Evolutionary conservation across 2,888 invertebrate genomes (phyloP), one percentile per base, ranked within the genome.

Genomic region (Bombyx huttoni): DNA sequence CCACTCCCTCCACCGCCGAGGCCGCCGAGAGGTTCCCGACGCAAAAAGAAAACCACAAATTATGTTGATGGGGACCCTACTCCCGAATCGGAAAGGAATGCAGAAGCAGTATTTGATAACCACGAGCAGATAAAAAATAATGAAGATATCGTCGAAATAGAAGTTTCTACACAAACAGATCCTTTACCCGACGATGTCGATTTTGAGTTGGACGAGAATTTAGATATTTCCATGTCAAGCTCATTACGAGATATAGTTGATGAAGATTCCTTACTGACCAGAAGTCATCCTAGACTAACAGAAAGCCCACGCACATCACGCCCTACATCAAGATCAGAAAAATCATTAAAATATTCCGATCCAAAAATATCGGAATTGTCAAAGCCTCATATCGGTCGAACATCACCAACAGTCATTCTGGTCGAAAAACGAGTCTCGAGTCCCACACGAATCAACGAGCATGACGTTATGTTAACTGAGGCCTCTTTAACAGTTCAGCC

Each of bases 1-100:
- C 96, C 96, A 0, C 77, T 96, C 58, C 96, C 96, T 1, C 93
- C 96, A 6, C 96, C 96, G 0, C 96, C 96, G 1, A 88, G 96
- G 54, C 96, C 96, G 46, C 95, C 95, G 0, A 90, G 96, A 57
- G 90, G 89, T 24, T 89, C 90, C 34, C 89, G 81, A 55, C 62
- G 67, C 35, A 82, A 81, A 59, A 85, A 75, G 62, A 75, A 69
- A 56, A 68, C 70, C 51, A 77, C 70, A 58, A 71, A 64, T 47
- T 67, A 64, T 9, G 63, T 62, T 24, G 73, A 75, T 45, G 60
- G 63, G 13, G 59, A 63, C 35, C 52, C 50, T n/a, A 58, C 58
- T 46, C 40, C 56, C 7, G 62, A 63, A 49, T 53, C 54, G 14
- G 67, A 70, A 40, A 61, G 57, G 50, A 54, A 58, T 9, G 57